Conservation (phyloP, 2,113 vertebrate species). For the Burhinus bistriatus region DNA sequence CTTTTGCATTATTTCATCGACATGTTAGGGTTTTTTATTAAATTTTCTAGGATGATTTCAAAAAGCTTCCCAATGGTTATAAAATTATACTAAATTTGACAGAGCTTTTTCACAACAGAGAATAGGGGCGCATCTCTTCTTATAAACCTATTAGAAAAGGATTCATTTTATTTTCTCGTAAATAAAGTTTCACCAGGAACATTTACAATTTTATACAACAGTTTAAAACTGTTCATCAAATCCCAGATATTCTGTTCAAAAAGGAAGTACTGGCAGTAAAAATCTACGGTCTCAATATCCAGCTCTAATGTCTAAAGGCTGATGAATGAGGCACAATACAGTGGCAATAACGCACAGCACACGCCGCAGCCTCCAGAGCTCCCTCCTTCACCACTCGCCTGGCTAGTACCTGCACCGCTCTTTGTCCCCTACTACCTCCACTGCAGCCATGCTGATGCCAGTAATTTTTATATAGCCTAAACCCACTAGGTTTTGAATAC, state of each 20-base stretch:
- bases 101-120: background rate
- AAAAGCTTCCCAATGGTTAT: background rate
- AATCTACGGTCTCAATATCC: background rate
- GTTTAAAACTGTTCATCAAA: background rate
- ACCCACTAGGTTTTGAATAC: background rate
- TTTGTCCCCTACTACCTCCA: background rate
- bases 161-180: background rate
- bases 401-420: background rate
- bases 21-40: background rate
- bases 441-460: too few species aligned
- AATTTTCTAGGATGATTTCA: background rate
- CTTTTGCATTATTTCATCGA: background rate
- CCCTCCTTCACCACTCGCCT: too few species aligned
- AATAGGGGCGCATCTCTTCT: background rate
- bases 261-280: background rate
- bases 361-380: background rate
- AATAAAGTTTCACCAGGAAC: background rate
- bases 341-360: rapidly evolving
- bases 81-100: background rate
- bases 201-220: background rate
- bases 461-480: rapidly evolving
- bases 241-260: background rate
- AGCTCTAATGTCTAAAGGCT: background rate
- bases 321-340: rapidly evolving
- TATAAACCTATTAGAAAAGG: background rate